Evolutionary conservation across 2,888 invertebrate species (phyloP).

Genomic region (Synergus umbraculus): DNA sequence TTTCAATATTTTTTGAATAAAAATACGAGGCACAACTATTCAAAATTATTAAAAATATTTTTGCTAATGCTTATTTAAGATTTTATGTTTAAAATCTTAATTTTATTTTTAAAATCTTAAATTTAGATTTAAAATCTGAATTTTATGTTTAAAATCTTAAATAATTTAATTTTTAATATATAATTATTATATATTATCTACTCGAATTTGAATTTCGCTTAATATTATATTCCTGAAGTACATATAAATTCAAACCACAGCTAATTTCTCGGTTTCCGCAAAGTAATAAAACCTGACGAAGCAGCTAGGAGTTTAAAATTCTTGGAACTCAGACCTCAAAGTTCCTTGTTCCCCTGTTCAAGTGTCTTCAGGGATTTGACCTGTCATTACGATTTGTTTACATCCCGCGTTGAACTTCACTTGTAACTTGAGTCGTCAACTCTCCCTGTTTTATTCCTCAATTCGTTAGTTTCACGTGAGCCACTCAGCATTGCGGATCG

Average conservation of each 20-base stretch:
- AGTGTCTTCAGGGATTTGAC: conserved; percentile 4
- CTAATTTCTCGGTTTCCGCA: background rate
- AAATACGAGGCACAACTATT: too few species aligned
- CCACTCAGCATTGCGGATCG: conserved; percentile 4
- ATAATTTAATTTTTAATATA: too few species aligned
- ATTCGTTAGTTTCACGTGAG: conserved; percentile 11
- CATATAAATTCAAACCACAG: background rate
- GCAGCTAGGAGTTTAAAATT: background rate
- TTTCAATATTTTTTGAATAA: too few species aligned
- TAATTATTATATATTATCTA: too few species aligned
- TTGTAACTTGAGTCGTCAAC: background rate
- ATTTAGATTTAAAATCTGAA: too few species aligned
- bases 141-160: background rate
- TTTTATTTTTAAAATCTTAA: background rate
- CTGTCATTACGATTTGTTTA: conserved; percentile 9
- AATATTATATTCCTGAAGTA: background rate
- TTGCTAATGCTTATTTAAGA: background rate
- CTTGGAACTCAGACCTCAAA: background rate
- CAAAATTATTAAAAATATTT: too few species aligned
- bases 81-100: too few species aligned
- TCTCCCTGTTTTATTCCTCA: background rate
- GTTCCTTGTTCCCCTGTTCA: background rate
- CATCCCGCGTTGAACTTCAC: background rate
- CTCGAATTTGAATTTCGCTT: background rate
- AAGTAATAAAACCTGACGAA: background rate